Base-by-base conservation (phyloP, 2,797 vertebrate species). In the Amphiprion clarkii region DNA sequence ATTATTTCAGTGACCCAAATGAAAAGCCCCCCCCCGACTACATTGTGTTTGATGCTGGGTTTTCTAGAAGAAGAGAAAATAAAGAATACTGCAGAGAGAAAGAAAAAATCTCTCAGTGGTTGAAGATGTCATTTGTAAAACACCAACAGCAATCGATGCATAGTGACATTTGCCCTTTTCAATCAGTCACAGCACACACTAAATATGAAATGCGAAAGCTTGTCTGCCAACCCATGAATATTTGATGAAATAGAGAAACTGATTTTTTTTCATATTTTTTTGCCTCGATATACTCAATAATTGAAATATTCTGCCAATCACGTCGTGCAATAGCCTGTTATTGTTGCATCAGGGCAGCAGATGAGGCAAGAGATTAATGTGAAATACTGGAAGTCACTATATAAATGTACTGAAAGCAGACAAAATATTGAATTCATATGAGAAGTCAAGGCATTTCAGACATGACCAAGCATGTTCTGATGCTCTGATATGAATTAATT, bases 361-460 rank as follows among this genome's bases (percentile, higher is more conserved):
- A 67, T 14, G 4, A 29, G 53, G 12, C 27, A 7, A 39, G n/a
- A 63, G 63, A 53, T 59, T 31, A 10, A 66, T 46, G 49, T 58
- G 10, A 67, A 68, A 56, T 68, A 46, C n/a, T 61, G 21, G 19
- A 39, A 23, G 49, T 49, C 66, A 55, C 11, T 57, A 67, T 53
- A 55, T 52, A 3, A 58, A 82, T 57, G 58, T 11, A 48, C 3
- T 57, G 4, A 74, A 71, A 65, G 7, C 23, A 55, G 67, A 75
- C 8, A 1, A 11, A 11, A 67, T 78, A 19, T 5, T 58, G 39
- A 11, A 67, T 64, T 57, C 31, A 58, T 53, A 16, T 36, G 12
- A 63, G 33, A 81, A 58, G 25, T 79, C 72, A 80, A 76, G 63
- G 70, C 77, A 84, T 84, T 89, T 83, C 81, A 89, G 79, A 81